Base-by-base conservation (phyloP, 2,797 vertebrate genomes). In the Sphenodon punctatus region DNA sequence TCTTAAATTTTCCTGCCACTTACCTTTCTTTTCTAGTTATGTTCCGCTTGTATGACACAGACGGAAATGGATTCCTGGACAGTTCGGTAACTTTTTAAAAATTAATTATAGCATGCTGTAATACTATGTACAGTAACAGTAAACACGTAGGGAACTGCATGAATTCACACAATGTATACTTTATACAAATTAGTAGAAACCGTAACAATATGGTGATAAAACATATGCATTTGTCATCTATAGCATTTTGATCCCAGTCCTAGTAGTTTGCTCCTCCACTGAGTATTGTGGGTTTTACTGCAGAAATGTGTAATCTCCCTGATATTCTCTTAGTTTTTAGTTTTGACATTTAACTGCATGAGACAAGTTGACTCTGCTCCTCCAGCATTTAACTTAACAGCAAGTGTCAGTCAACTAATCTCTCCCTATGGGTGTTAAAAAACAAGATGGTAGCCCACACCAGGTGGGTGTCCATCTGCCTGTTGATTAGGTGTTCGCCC, bases 1-100 rank as follows among this genome's bases (percentile, higher is more conserved):
- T 82, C 11, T 42, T n/a, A 32, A 38, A 27, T 72, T 11, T 49
- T 92, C 22, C 23, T 71, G 91, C 38, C 88, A 66, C 56, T 23
- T 48, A 51, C 84, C 76, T 84, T 92, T 88, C 56, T 80, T 93
- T 91, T 92, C 72, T 92, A 99, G 98, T 99, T 93, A 99, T 98
- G 98, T 99, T 99, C 94, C 97, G 97, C 34, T 97, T 98, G 78
- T 98, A 99, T 78, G 98, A 99, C 92, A 98, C 97, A 2, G 98
- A 99, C 92, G 97, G 97, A 38, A 98, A 98, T 76, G 98, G 98
- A 38, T 97, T 95, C 87, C 88, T 99, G 94, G 98, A 98, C 94
- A 98, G 97, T 92, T 97, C 97, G 97, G 98, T 98, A 97, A 97
- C 72, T 32, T 41, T 74, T 41, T 74, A 46, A 78, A 79, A 56